These are phyloP conservation scores for Hormaphis cornu DNA, from an alignment of 1,140 invertebrate genomes.

Conservation along the genomic window DNA sequence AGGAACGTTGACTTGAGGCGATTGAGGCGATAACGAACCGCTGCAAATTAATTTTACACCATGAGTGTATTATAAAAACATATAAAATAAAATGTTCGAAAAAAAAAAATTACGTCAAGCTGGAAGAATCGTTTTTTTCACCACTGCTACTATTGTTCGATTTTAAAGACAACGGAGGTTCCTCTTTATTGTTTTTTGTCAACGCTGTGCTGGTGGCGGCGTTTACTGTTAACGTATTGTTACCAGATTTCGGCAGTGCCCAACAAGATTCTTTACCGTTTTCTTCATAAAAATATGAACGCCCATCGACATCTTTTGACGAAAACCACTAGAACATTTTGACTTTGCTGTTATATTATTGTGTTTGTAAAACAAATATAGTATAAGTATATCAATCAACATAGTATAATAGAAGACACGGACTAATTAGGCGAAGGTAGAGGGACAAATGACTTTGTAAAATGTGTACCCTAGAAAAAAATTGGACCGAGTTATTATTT, in stretches of 20 bases:
- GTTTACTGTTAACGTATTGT: background rate
- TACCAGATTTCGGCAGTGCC: slow-evolving; percentile 45
- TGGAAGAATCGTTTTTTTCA: slow-evolving; percentile 5
- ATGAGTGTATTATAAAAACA: background rate
- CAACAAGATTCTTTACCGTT: slow-evolving; percentile 52
- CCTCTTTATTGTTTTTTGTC: background rate
- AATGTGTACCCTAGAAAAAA: background rate
- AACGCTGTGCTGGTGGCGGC: background rate
- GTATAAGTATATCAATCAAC: too few species aligned
- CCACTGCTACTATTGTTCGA: background rate
- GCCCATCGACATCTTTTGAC: slow-evolving; percentile 50
- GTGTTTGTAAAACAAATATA: slow-evolving; percentile 25
- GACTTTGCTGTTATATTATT: slow-evolving; percentile 38
- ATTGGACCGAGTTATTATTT: background rate
- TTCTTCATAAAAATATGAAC: slow-evolving; percentile 54
- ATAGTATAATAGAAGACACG: too few species aligned
- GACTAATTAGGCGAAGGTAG: too few species aligned
- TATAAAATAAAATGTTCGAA: background rate
- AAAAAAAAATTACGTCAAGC: background rate
- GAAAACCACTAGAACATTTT: slow-evolving; percentile 54
- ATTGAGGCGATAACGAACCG: background rate
- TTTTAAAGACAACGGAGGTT: background rate
- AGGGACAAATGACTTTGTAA: too few species aligned
- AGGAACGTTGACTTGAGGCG: background rate
- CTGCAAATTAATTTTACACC: background rate